These are phyloP conservation scores for Tribolium madens DNA, from an alignment of 1,140 invertebrate genomes.

Conservation along the genomic window DNA sequence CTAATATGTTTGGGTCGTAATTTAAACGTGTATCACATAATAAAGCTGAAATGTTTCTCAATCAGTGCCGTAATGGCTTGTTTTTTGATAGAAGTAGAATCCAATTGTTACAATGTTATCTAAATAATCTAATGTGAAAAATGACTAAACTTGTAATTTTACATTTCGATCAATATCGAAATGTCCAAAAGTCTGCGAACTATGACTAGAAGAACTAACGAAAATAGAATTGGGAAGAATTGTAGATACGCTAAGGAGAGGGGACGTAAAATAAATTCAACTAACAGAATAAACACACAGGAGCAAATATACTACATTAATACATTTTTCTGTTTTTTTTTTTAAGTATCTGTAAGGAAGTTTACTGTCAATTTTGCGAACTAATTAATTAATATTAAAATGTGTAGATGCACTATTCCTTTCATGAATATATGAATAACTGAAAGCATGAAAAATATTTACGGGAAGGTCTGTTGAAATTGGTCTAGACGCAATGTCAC, in stretches of 20 bases:
- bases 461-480: neutral
- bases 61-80: too few species aligned
- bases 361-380: neutral
- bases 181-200: conserved; percentile 12
- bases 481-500: neutral
- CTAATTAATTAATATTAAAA: neutral
- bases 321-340: too few species aligned
- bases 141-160: neutral
- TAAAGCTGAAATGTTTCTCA: neutral
- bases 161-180: neutral
- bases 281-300: neutral
- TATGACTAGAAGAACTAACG: neutral
- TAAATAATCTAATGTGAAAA: too few species aligned
- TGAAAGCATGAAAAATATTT: neutral
- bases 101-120: too few species aligned
- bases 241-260: conserved; percentile 6
- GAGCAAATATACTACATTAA: neutral
- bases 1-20: neutral
- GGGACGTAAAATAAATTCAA: conserved; percentile 13
- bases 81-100: too few species aligned
- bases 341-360: too few species aligned
- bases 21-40: neutral
- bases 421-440: neutral
- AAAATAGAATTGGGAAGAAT: conserved; percentile 20
- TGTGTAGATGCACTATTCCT: neutral